These are phyloP conservation scores for Prunella strophiata DNA, from an alignment of 2,797 vertebrate species.

Conservation along the genomic window DNA sequence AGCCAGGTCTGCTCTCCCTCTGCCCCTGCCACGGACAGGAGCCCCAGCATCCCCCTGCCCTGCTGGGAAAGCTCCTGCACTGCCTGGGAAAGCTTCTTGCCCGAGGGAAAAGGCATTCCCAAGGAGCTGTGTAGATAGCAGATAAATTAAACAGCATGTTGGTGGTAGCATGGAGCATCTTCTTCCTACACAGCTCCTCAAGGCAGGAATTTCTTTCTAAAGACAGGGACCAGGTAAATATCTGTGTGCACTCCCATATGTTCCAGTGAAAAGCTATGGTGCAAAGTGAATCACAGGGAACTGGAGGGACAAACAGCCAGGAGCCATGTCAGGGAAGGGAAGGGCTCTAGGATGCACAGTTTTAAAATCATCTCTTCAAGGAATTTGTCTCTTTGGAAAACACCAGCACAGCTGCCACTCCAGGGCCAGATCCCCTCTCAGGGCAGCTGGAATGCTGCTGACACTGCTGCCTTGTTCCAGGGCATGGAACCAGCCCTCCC, in stretches of 20 bases:
- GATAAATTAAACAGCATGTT: not conserved
- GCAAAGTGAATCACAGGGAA: not conserved
- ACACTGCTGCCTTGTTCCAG: not conserved
- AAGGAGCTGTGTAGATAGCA: not conserved
- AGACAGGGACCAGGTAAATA: not conserved
- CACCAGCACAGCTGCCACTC: not conserved
- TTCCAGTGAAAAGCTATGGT: not conserved
- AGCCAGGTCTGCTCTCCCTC: not conserved
- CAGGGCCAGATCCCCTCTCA: not conserved
- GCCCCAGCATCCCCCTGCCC: not conserved
- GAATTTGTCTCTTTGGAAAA: not conserved
- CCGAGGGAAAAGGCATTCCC: not conserved
- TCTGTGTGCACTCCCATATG: not conserved
- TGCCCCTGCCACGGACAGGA: not conserved
- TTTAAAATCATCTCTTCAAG: not conserved
- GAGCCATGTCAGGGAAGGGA: not conserved
- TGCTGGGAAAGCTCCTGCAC: not conserved
- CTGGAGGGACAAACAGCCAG: not conserved
- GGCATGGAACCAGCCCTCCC: not conserved
- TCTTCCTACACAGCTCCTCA: not conserved
- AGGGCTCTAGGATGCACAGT: not conserved
- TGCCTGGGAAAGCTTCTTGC: not conserved
- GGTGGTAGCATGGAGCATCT: too few species aligned
- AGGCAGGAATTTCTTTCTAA: not conserved
- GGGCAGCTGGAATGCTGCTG: not conserved